Evolutionary conservation across 2,797 vertebrate species (phyloP).

Genomic region (Lutjanus campechanus): DNA sequence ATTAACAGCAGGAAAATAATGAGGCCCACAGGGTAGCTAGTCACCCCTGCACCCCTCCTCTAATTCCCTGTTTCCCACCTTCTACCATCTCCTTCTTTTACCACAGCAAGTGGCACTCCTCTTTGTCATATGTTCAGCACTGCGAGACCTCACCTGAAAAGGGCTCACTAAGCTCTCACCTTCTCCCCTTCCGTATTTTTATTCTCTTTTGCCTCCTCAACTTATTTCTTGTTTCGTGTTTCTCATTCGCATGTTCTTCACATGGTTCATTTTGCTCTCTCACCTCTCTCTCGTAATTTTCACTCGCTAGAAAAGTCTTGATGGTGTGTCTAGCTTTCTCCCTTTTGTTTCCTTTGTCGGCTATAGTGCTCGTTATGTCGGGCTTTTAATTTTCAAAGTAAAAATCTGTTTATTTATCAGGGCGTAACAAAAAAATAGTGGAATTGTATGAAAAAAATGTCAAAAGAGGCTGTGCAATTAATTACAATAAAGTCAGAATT

Average conservation of each 20-base stretch:
- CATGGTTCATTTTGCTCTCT: conserved; percentile 42
- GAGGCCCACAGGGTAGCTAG: conserved; percentile 88
- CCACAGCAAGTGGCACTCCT: conserved; percentile 76
- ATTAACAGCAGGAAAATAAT: conserved; percentile 91
- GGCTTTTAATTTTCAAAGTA: conserved; percentile 10
- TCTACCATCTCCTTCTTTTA: conserved; percentile 69
- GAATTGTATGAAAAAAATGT: not conserved
- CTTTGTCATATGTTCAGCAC: conserved; percentile 63
- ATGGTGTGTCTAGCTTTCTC: conserved; percentile 5
- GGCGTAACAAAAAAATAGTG: not conserved
- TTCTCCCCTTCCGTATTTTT: conserved; percentile 37
- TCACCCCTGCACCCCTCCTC: conserved; percentile 83
- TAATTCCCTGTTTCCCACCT: conserved; percentile 86
- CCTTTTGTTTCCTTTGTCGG: not conserved
- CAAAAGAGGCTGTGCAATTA: not conserved
- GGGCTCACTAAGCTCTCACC: conserved; percentile 67
- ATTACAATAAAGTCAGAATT: no score
- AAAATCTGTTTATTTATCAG: conserved; percentile 1
- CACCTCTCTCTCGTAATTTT: conserved; percentile 41
- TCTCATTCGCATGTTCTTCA: conserved; percentile 41
- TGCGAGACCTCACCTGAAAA: conserved; percentile 75
- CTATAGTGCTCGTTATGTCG: not conserved
- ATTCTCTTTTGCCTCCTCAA: conserved; percentile 31
- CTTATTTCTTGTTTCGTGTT: conserved; percentile 37
- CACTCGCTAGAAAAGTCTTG: conserved; percentile 8